Percentiles rank a stretch among this genome's conserved stretches.
These are phyloP conservation scores for Tympanuchus pallidicinctus DNA, from an alignment of 2,113 vertebrate genomes.

Conservation along the genomic window DNA sequence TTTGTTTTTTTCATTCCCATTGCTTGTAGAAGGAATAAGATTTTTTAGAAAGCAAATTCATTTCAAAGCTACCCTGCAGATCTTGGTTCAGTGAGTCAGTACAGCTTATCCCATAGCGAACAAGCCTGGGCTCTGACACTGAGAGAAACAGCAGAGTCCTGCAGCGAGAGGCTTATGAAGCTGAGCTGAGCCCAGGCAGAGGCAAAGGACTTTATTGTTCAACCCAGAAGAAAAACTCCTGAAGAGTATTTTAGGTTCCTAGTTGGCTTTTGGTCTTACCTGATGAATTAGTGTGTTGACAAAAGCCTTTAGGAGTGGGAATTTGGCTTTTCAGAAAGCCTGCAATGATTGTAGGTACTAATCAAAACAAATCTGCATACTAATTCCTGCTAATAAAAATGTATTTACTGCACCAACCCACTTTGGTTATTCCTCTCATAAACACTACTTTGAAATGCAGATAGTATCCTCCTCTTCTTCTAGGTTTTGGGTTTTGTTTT, in stretches of 20 bases:
- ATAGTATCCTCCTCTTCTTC: neutral
- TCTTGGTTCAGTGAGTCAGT: neutral
- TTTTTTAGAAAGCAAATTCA: neutral
- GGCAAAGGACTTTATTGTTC: neutral
- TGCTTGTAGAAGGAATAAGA: neutral
- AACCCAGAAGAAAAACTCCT: neutral
- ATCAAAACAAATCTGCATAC: neutral
- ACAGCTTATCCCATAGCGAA: neutral
- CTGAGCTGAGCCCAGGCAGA: neutral
- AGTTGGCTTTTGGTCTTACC: neutral
- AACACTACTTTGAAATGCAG: neutral
- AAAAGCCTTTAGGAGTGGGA: neutral
- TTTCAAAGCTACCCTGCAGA: neutral
- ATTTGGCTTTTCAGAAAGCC: neutral
- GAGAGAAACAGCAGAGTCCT: neutral
- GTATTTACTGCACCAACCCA: neutral
- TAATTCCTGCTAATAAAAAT: neutral
- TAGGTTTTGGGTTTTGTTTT: neutral
- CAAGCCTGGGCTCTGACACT: neutral
- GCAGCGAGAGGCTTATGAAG: neutral
- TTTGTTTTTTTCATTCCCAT: neutral
- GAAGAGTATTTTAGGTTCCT: neutral
- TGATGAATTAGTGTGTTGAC: neutral
- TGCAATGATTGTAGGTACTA: neutral
- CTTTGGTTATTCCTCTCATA: neutral